phyloP scores from a whole-genome alignment of 2,888 invertebrate species.

The Ypsolopha sequella region DNA sequence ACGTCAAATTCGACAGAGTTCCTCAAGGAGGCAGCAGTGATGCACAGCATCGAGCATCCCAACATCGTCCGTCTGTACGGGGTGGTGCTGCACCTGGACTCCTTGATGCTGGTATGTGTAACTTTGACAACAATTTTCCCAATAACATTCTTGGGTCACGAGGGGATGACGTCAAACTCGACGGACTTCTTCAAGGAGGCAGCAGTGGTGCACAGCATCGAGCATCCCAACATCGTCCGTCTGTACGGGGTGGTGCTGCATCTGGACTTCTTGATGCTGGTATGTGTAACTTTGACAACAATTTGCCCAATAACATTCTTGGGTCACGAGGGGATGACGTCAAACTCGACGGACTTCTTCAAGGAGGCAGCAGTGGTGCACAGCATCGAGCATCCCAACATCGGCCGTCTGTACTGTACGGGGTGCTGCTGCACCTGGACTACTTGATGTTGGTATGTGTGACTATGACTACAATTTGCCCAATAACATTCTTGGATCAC shows the following conservation, averaged over 20 bases:
- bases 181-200: conserved; percentile 98
- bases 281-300: conserved; percentile 21
- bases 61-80: conserved; percentile 97
- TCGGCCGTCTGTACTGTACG: conserved; percentile 96
- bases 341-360: conserved; percentile 96
- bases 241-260: conserved; percentile 97
- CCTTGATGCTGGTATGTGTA: conserved; percentile 71
- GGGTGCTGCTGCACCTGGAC: conserved; percentile 94
- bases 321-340: conserved; percentile 94
- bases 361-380: conserved; percentile 99
- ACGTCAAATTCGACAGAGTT: conserved; percentile 83
- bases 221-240: conserved; percentile 97
- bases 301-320: conserved; percentile 88
- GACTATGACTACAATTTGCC: too few relatives aligned
- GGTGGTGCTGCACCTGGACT: conserved; percentile 93
- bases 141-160: conserved; percentile 96
- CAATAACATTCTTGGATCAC: conserved; percentile 95
- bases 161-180: conserved; percentile 96
- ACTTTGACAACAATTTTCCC: conserved; percentile 30
- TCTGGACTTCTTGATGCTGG: conserved; percentile 84
- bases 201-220: conserved; percentile 97
- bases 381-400: conserved; percentile 95
- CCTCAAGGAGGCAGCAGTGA: conserved; percentile 97
- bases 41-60: conserved; percentile 98
- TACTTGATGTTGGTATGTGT: conserved; percentile 73